Conservation (phyloP, 2,888 invertebrate species). For the Margaritifera margaritifera region DNA sequence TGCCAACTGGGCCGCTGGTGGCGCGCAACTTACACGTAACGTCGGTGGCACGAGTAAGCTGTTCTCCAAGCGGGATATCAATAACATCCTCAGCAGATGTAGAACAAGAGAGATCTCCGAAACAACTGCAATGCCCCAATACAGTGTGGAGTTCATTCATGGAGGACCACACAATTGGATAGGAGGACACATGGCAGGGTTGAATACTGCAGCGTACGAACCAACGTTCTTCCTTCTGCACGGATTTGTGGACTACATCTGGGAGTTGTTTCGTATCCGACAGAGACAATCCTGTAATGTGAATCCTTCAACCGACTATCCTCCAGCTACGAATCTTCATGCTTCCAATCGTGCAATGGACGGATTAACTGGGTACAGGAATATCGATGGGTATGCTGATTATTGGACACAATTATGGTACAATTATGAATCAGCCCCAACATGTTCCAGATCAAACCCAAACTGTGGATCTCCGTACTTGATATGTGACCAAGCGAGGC, state of each 20-base stretch:
- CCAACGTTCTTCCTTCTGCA: conserved; percentile 60
- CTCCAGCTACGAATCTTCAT: conserved; percentile 23
- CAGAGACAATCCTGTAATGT: conserved; percentile 35
- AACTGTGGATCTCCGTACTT: conserved; percentile 36
- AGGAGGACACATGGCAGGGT: conserved; percentile 54
- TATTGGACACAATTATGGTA: conserved; percentile 36
- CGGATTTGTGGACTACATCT: conserved; percentile 59
- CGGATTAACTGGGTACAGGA: conserved; percentile 29
- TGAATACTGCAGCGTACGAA: conserved; percentile 57
- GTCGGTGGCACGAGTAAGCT: conserved; percentile 45
- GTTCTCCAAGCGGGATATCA: conserved; percentile 36
- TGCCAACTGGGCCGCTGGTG: conserved; percentile 51
- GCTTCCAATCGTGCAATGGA: conserved; percentile 28
- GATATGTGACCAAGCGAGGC: conserved; percentile 22
- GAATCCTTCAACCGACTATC: conserved; percentile 41
- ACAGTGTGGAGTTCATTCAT: conserved; percentile 41
- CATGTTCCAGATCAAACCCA: conserved; percentile 27
- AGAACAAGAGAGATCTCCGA: conserved; percentile 32
- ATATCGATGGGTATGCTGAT: conserved; percentile 30
- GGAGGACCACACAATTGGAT: conserved; percentile 57
- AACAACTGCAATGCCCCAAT: conserved; percentile 31
- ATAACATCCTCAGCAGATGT: conserved; percentile 35
- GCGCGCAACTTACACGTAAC: conserved; percentile 50
- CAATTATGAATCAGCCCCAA: conserved; percentile 34
- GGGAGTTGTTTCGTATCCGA: conserved; percentile 52